Base-by-base conservation (phyloP, 2,797 vertebrate species). In the Oreochromis grahami region DNA sequence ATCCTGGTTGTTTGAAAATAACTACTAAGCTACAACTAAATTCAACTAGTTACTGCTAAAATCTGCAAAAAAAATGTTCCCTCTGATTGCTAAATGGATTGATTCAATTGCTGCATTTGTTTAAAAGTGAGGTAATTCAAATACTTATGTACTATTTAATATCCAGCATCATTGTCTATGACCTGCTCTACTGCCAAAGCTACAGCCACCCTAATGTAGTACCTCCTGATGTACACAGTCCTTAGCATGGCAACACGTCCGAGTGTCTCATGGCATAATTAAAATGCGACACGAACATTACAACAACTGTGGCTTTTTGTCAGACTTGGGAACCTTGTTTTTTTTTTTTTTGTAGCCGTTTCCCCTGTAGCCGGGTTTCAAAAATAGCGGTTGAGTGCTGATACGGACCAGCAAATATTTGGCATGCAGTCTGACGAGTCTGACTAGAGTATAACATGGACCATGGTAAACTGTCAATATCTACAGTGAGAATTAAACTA, bases 281-380 rank as follows among this genome's bases (percentile, higher is more conserved):
- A 36, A 63, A 63, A 63, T 36, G 17, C 3, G 0, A 38, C 58
- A 36, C 1, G 6, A 63, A 38, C 6, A n/a, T 38, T 63, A n/a
- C 32, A 38, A 63, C 32, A 63, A 63, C 3, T 36, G 34, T 5
- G 34, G 34, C 58, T 63, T 63, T 21, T 63, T 0, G 0, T 63
- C 34, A 13, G 58, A 63, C 58, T 38, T 11, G 1, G 58, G 34
- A 63, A 63, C 4, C 1, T n/a, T 36, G 5, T 36, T 38, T 36
- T 56, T 63, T 38, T 5, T 36, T 38, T 36, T 56, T 63, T 38
- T 5, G 55, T 38, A 63, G 34, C 4, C 6, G 0, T 63, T 21
- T 63, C 11, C 3, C 11, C 11, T 63, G 19, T 63, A n/a, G 8
- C 7, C 4, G 0, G 15, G 26, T 15, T 58, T 58, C 26, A 32